phyloP scores from a whole-genome alignment of 2,888 invertebrate genomes.

The Limnephilus rhombicus region DNA sequence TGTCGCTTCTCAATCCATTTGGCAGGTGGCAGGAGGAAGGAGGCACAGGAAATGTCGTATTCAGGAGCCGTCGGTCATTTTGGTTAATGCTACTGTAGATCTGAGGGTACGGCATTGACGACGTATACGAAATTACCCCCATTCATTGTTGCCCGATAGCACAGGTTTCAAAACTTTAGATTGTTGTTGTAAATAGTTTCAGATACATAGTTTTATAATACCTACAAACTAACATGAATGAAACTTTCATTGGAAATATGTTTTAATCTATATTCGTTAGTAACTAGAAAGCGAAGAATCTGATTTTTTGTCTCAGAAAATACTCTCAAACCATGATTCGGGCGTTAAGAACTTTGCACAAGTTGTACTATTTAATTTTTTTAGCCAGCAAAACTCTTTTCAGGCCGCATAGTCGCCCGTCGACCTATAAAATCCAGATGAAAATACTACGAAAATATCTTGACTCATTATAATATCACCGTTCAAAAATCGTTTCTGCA shows the following conservation, averaged over 20 bases:
- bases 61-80: neutral
- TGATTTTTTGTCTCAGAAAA: neutral
- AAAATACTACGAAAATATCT: neutral
- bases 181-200: neutral
- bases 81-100: neutral
- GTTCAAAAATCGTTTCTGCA: neutral
- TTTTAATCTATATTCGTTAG: neutral
- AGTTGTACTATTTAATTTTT: neutral
- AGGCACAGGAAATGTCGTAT: neutral
- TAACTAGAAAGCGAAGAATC: neutral
- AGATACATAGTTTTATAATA: neutral
- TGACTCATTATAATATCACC: neutral
- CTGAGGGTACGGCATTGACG: neutral
- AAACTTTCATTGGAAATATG: neutral
- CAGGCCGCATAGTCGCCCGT: too few relatives aligned
- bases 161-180: neutral
- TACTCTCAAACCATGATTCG: neutral
- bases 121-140: neutral
- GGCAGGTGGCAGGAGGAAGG: neutral
- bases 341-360: too few relatives aligned
- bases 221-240: neutral
- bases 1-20: neutral
- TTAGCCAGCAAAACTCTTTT: too few relatives aligned
- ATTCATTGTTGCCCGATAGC: neutral
- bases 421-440: too few relatives aligned